A percentile compares a stretch with the other conserved stretches of the same genome.
Evolutionary conservation across 2,797 vertebrate genomes (phyloP).

Genomic region (Remorina albescens): DNA sequence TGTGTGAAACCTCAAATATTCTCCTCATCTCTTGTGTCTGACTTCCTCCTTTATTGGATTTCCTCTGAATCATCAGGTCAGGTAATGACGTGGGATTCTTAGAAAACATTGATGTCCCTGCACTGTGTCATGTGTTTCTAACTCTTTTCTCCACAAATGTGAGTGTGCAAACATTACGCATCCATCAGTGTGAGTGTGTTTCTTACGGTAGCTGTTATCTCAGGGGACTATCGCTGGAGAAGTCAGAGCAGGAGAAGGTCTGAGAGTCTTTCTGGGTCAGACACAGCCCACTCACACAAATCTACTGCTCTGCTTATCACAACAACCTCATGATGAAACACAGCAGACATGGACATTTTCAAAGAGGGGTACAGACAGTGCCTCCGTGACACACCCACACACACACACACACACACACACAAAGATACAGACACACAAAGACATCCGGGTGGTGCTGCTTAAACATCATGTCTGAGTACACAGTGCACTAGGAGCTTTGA

Average conservation of each 20-base stretch:
- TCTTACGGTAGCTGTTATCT: conserved; percentile 18
- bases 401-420: conserved; percentile 1
- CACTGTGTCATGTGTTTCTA: not conserved
- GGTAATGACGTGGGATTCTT: conserved; percentile 12
- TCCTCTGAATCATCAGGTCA: conserved; percentile 2
- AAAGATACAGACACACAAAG: too few relatives aligned
- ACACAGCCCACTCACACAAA: conserved; percentile 32
- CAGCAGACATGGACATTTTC: conserved; percentile 50
- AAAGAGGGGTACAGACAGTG: conserved; percentile 37
- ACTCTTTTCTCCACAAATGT: conserved; percentile 7
- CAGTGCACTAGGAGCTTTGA: conserved; percentile 18
- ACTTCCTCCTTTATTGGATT: conserved; percentile 1
- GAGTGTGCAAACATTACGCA: not conserved
- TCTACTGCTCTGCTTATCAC: conserved; percentile 63
- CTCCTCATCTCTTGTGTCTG: not conserved
- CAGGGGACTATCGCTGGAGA: not conserved
- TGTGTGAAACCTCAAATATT: not conserved
- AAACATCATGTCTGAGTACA: not conserved
- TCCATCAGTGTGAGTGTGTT: not conserved
- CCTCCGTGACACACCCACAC: not conserved
- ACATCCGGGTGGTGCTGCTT: conserved; percentile 19
- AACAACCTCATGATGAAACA: conserved; percentile 45
- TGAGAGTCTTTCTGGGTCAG: not conserved
- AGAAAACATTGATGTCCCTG: conserved; percentile 6
- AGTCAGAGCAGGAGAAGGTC: conserved; percentile 22